A percentile compares a stretch with the other conserved stretches of the same genome.
Conservation (phyloP, 2,888 invertebrate genomes). For the Rotaria socialis region DNA sequence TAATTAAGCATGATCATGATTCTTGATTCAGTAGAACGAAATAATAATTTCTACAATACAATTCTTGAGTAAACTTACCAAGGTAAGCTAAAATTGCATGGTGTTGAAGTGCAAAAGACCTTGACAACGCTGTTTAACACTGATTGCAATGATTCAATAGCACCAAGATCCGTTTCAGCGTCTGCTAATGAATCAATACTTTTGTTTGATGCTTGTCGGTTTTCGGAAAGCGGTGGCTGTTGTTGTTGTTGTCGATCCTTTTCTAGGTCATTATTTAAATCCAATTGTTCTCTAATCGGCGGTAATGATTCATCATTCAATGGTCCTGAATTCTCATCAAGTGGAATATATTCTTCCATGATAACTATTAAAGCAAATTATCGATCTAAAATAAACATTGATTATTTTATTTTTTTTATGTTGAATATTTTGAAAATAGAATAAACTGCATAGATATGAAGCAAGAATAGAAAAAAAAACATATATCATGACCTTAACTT, state of each 20-base stretch:
- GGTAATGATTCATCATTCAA: background rate
- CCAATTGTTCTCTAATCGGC: background rate
- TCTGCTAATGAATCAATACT: background rate
- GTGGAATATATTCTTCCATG: background rate
- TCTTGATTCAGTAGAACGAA: no score
- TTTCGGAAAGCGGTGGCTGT: background rate
- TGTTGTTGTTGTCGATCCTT: background rate
- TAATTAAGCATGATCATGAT: no score
- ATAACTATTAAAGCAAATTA: background rate
- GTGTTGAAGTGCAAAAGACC: slow-evolving; percentile 8
- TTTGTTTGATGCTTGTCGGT: background rate
- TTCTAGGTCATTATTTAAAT: background rate
- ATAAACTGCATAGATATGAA: no score
- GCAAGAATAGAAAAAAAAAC: no score
- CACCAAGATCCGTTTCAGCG: background rate
- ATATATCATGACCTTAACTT: no score
- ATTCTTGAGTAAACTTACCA: background rate
- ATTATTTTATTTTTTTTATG: no score
- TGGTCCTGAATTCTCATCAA: background rate
- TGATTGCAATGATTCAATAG: slow-evolving; percentile 31
- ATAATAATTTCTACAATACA: background rate
- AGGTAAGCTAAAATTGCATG: slow-evolving; percentile 19
- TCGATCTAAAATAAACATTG: background rate
- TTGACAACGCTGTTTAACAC: slow-evolving; percentile 13
- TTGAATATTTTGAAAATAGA: no score